These are phyloP conservation scores for Montipora sp. DNA, from an alignment of 64 coral and sea anemone species.

Conservation along the genomic window DNA sequence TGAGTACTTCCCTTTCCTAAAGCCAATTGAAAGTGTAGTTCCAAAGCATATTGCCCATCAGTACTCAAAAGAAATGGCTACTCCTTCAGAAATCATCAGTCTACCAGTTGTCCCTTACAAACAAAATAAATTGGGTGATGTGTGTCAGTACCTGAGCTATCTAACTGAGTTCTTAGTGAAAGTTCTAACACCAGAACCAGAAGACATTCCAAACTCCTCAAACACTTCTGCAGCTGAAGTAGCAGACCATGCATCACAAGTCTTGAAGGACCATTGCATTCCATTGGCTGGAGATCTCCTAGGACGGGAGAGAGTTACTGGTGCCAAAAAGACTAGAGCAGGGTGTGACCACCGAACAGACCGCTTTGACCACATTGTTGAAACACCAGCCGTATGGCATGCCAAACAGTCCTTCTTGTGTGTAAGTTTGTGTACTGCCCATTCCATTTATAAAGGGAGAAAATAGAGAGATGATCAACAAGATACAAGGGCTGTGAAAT, in stretches of 20 bases:
- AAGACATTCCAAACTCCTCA: background rate
- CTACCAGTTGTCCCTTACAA: constrained; percentile 65
- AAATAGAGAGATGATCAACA: no score
- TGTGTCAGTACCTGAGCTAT: background rate
- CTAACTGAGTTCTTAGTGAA: background rate
- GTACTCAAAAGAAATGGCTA: background rate
- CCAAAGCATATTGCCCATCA: background rate
- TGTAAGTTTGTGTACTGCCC: background rate
- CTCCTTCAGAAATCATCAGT: constrained; percentile 42
- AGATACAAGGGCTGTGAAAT: no score
- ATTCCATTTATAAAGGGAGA: background rate
- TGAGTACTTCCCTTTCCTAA: background rate
- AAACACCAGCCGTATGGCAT: constrained; percentile 63
- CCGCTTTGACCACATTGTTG: background rate
- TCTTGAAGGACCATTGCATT: background rate
- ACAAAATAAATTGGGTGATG: constrained; percentile 7
- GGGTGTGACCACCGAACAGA: background rate
- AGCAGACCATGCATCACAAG: background rate
- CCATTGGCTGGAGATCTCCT: constrained; percentile 12
- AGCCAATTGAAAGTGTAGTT: background rate
- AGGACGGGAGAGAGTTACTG: background rate
- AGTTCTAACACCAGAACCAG: background rate
- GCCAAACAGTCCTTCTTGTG: constrained; percentile 66
- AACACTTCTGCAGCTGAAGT: background rate
- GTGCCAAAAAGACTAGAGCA: constrained; percentile 59